Evolutionary conservation across 2,113 vertebrate species (phyloP), one percentile per base, ranked within the genome.

Genomic region (Nibea albiflora): DNA sequence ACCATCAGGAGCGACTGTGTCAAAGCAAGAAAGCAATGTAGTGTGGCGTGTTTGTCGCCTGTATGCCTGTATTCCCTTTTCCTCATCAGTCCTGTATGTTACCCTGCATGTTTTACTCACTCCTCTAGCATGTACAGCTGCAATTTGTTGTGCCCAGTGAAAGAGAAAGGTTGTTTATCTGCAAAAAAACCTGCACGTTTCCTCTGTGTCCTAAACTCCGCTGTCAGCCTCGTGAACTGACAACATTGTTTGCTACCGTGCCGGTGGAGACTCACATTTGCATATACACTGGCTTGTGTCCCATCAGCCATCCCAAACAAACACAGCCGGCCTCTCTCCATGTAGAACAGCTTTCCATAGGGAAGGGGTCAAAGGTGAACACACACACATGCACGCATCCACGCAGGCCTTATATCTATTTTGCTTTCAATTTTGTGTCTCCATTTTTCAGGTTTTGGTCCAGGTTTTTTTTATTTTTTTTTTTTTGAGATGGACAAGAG

Each of bases 301-400:
- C 52, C 42, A 4, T 78, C 69, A 72, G 17, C 74, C 78, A 84
- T 75, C 70, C 73, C 61, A 78, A 54, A 78, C 67, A 81, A 53
- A 76, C 52, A 61, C 62, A 89, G 68, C 83, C 83, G 79, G 52
- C 49, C 20, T 82, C 66, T 61, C 35, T 66, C 14, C 56, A 74
- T 80, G 64, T 84, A 58, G 47, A 78, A 65, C 60, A 64, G 20
- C 67, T 66, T 42, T 76, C 75, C 75, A 72, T 50, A 24, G 61
- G 61, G 76, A 80, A 50, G 50, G 76, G 28, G 42, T 73, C 28
- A 9, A 72, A 64, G 67, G 74, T 82, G 47, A 88, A 47, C 39
- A 65, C 57, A 77, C 47, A 80, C 16, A 20, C 54, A 49, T 1
- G 42, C 20, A 61, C 19, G 2, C 35, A 39, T 35, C 31, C 35